Conservation (phyloP, 2,888 invertebrate species). For the Troides aeacus region DNA sequence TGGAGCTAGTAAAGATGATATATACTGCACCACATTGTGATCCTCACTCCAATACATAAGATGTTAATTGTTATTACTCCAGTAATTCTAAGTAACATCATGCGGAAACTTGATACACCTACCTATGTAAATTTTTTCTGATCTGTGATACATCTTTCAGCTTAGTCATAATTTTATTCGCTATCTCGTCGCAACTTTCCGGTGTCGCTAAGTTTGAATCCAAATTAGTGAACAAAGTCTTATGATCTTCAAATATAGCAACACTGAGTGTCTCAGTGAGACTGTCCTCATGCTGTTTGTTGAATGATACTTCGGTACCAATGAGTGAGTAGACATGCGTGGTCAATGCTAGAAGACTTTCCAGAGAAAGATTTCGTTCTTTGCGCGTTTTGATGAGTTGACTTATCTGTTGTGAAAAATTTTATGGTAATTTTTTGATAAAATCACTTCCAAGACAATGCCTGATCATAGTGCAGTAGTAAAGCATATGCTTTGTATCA, state of each 20-base stretch:
- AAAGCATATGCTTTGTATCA: no score
- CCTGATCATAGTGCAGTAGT: no score
- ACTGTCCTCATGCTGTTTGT: constrained; percentile 72
- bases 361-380: constrained; percentile 74
- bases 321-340: constrained; percentile 82
- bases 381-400: constrained; percentile 78
- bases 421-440: not conserved
- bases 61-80: no score
- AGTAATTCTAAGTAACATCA: no score
- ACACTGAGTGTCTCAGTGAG: constrained; percentile 72
- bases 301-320: constrained; percentile 79
- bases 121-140: constrained; percentile 63
- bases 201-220: constrained; percentile 48
- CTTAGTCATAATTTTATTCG: constrained; percentile 51
- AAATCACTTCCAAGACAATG: no score
- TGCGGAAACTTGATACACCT: constrained; percentile 33
- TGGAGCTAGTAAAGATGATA: no score
- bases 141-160: constrained; percentile 64
- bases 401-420: constrained; percentile 66
- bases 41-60: not conserved
- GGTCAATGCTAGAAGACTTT: constrained; percentile 80
- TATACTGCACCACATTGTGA: no score
- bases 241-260: constrained; percentile 80
- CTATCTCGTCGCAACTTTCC: constrained; percentile 54
- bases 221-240: constrained; percentile 43